Percentiles rank a stretch among this genome's conserved stretches.
Evolutionary conservation across 2,113 vertebrate species (phyloP).

Genomic region (Ceyx margarethae): DNA sequence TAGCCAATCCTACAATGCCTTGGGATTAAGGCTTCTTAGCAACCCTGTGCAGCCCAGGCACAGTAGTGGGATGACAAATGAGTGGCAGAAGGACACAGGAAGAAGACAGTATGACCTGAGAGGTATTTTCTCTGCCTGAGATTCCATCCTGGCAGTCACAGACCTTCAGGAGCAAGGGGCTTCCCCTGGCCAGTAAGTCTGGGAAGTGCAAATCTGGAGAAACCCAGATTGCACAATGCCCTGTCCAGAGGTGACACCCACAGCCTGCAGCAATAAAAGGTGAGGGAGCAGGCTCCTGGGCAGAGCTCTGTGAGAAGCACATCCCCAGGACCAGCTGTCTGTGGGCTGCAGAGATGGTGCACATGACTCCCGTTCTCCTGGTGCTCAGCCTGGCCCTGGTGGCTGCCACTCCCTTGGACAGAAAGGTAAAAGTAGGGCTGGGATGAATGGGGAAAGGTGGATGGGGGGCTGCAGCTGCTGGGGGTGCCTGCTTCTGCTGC

Average conservation of each 20-base stretch:
- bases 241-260: background rate
- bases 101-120: background rate
- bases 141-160: background rate
- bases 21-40: fast-evolving
- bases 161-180: too few relatives aligned
- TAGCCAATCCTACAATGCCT: fast-evolving
- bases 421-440: background rate
- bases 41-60: fast-evolving
- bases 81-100: background rate
- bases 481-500: background rate
- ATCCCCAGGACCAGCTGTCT: background rate
- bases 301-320: background rate
- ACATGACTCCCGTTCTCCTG: background rate
- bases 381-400: background rate
- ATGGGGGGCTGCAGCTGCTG: fast-evolving
- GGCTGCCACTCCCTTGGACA: fast-evolving
- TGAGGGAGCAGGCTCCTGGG: background rate
- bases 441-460: background rate
- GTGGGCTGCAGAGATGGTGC: background rate
- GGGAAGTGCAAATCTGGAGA: background rate
- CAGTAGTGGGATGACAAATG: fast-evolving
- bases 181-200: too few relatives aligned
- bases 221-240: background rate
- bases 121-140: background rate
- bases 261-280: background rate